These are phyloP conservation scores for Macquaria ambigua DNA, from an alignment of 2,113 vertebrate genomes.

Conservation along the genomic window DNA sequence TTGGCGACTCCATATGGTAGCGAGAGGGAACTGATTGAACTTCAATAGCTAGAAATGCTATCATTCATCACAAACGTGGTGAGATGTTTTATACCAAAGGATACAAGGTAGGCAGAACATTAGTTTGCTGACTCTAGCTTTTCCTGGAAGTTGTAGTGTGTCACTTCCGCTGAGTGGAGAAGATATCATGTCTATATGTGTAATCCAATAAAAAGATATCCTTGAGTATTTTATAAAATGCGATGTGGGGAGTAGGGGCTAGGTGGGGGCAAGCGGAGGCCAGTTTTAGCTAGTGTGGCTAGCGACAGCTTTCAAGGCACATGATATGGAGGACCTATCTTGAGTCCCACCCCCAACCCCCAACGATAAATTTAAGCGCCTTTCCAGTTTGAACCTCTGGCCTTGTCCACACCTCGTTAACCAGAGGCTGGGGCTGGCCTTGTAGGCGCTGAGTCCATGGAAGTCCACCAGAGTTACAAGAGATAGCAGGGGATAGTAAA, in stretches of 20 bases:
- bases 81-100: neutral
- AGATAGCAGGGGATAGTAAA: neutral
- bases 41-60: neutral
- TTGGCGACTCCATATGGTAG: neutral
- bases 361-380: neutral
- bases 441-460: neutral
- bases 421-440: neutral
- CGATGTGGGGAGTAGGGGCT: no score
- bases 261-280: neutral
- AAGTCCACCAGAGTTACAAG: neutral
- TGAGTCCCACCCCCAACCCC: neutral
- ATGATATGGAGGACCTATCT: neutral
- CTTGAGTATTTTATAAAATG: neutral
- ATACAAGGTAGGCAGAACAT: neutral
- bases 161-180: neutral
- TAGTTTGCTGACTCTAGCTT: neutral
- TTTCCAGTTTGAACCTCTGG: neutral
- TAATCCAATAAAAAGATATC: neutral
- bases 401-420: neutral
- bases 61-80: neutral
- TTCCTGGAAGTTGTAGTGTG: neutral
- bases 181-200: neutral
- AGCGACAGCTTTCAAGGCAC: neutral
- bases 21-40: neutral
- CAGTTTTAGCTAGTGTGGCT: neutral